Base-by-base conservation (phyloP, 2,888 invertebrate species). In the Noctua comes region DNA sequence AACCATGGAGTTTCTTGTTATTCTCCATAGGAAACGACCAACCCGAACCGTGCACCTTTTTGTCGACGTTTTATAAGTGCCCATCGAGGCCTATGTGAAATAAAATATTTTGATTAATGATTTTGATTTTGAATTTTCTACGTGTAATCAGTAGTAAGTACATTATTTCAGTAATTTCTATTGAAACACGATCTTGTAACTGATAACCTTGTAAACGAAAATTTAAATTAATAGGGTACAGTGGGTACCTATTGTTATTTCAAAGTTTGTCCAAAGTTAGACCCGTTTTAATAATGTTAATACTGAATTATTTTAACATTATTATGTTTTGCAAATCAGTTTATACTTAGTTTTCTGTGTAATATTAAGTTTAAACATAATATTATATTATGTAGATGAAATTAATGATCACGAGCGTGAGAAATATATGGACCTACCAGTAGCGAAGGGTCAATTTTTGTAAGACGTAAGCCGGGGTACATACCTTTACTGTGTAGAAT, bases 261-360 rank as follows among this genome's bases (percentile, higher is more conserved):
- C 27, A 46, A 78, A 70, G 36, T 78, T 69, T 36, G 24, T 43
- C 3, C 64, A 21, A 69, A 78, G 31, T 64, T 36, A 24, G 31
- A 31, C 16, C 40, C 11, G 51, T n/a, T 68, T 62, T 31, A 68
- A 68, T 62, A 68, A 40, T 62, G 43, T 79, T 64, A 46, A 31
- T 51, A 18, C 31, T n/a, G 21, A 46, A 64, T 68, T 64, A 64
- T 64, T 62, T 64, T 69, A 43, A 69, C 31, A 46, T 64, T n/a
- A 48, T 77, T 27, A 36, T 36, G n/a, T n/a, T 24, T 2, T 54
- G 51, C 31, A 16, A 77, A 57, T 54, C 21, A 65, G 46, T 66
- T 43, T 46, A 31, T n/a, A 18, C 7, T 46, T 18, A 21, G 46
- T 76, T 43, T 43, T 43, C 18, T 36, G n/a, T 40, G 21, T 21